These are phyloP conservation scores for Bombus breviceps DNA, from an alignment of 1,140 invertebrate species.

Conservation along the genomic window DNA sequence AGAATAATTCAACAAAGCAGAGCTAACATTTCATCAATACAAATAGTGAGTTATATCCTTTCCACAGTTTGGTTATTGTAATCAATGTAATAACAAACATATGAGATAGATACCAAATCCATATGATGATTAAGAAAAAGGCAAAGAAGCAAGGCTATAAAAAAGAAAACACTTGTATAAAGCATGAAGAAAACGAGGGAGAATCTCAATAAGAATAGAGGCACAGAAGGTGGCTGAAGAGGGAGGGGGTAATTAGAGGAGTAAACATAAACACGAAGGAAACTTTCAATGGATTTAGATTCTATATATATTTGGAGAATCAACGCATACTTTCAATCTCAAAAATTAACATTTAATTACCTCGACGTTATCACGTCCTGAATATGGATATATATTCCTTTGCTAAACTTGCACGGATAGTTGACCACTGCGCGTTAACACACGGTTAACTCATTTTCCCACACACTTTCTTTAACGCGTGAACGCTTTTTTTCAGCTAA, in stretches of 20 bases:
- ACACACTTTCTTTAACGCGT: conserved; percentile 60
- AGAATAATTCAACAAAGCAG: neutral
- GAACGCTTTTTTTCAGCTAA: conserved; percentile 59
- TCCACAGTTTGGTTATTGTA: conserved; percentile 24
- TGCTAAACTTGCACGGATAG: conserved; percentile 56
- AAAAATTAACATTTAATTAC: conserved; percentile 34
- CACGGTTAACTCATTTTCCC: conserved; percentile 77
- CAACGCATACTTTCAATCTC: neutral
- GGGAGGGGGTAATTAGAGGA: conserved; percentile 73
- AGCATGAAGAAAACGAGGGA: conserved; percentile 43
- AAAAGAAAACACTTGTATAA: conserved; percentile 1
- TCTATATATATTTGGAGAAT: neutral
- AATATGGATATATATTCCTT: conserved; percentile 50
- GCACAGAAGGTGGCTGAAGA: conserved; percentile 48
- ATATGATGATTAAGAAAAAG: neutral
- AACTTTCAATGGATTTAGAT: conserved; percentile 42
- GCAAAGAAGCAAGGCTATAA: too few species aligned
- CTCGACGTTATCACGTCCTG: conserved; percentile 46
- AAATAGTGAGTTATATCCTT: neutral
- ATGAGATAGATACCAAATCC: conserved; percentile 3
- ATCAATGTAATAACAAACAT: conserved; percentile 8
- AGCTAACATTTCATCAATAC: neutral
- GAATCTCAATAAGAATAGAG: conserved; percentile 26
- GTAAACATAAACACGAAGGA: conserved; percentile 79
- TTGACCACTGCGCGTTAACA: conserved; percentile 62